phyloP scores from a whole-genome alignment of 1,140 invertebrate species.

The Platorchestia sp. region DNA sequence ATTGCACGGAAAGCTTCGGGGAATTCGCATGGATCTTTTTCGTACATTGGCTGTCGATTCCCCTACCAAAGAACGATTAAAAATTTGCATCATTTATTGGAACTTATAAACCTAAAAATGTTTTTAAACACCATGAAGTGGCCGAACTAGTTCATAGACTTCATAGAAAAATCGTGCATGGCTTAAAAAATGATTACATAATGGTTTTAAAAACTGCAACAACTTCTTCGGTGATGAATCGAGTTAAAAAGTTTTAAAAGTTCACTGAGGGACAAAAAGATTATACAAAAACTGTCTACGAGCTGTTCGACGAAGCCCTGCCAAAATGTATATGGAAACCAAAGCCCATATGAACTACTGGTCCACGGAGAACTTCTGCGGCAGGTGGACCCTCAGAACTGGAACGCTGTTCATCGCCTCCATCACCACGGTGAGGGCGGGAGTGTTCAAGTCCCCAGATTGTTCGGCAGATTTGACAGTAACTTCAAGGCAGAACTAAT shows the following conservation, averaged over 20 bases:
- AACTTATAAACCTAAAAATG: neutral
- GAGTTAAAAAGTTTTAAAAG: neutral
- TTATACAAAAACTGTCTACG: neutral
- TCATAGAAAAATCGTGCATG: neutral
- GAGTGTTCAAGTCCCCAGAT: neutral
- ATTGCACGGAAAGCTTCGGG: neutral
- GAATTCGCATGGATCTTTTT: neutral
- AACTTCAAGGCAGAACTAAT: neutral
- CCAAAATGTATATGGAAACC: slow-evolving; percentile 21
- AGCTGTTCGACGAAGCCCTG: neutral
- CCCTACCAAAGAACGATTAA: neutral
- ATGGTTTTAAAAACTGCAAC: neutral
- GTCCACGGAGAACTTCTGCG: slow-evolving; percentile 38
- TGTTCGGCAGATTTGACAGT: neutral
- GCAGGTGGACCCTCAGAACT: slow-evolving; percentile 32
- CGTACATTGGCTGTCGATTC: neutral
- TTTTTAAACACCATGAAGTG: neutral
- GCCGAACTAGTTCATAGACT: neutral
- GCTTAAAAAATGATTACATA: neutral
- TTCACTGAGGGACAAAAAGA: neutral
- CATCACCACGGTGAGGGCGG: slow-evolving; percentile 22
- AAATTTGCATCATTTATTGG: neutral
- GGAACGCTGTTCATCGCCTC: slow-evolving; percentile 35
- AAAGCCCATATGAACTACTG: slow-evolving; percentile 48
- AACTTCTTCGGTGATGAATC: too few species aligned